phyloP scores from a whole-genome alignment of 2,888 invertebrate genomes.

The Cephalotes varians region DNA sequence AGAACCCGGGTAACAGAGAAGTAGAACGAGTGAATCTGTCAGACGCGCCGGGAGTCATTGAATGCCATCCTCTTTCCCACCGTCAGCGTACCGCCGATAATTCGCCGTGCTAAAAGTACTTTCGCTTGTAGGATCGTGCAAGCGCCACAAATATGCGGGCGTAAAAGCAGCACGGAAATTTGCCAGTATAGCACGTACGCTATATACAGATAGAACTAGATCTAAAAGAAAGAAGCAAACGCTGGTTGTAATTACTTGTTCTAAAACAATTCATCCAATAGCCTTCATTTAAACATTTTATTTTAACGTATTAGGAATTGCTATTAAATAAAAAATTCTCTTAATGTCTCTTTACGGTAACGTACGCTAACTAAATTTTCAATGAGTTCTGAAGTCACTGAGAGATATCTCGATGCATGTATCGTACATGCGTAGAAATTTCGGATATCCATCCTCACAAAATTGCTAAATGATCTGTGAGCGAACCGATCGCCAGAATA shows the following conservation, averaged over 20 bases:
- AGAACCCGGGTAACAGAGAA: slow-evolving; percentile 46
- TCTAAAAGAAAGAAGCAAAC: neutral
- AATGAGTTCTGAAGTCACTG: neutral
- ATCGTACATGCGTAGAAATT: neutral
- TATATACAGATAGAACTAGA: neutral
- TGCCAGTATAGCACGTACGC: neutral
- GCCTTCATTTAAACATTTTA: neutral
- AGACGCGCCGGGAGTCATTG: slow-evolving; percentile 27
- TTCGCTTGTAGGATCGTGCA: slow-evolving; percentile 58
- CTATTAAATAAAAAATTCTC: neutral
- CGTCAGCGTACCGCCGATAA: slow-evolving; percentile 46
- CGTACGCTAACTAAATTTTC: neutral
- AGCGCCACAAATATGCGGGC: slow-evolving; percentile 62
- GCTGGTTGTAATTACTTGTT: neutral
- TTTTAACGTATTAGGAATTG: neutral
- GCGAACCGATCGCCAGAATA: neutral
- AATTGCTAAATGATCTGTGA: slow-evolving; percentile 14
- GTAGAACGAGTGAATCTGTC: slow-evolving; percentile 52
- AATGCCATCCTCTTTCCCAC: slow-evolving; percentile 40
- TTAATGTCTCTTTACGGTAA: neutral
- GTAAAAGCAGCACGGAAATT: slow-evolving; percentile 61
- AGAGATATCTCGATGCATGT: neutral
- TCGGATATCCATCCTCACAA: slow-evolving; percentile 40
- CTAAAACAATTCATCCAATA: neutral
- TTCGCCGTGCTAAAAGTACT: slow-evolving; percentile 56